Base-by-base conservation (phyloP, 1,140 invertebrate species). In the Drosophila carrolli region DNA sequence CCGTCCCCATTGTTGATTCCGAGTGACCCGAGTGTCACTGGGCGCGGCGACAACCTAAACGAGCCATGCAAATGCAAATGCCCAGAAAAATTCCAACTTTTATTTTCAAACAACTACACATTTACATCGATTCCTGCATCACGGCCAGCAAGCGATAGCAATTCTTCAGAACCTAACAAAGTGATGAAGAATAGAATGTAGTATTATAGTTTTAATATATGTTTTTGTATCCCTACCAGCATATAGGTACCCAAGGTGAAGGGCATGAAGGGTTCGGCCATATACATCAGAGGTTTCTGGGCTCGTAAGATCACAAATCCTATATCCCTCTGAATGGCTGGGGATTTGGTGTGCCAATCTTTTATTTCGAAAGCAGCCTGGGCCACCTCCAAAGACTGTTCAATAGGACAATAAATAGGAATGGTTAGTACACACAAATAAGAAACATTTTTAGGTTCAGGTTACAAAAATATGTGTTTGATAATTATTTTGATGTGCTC, bases 221-320 rank as follows among this genome's bases (percentile, higher is more conserved):
- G 11, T 0, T 40, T 16, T 5, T 14, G 11, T 27, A 14, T 43
- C 29, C 73, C 75, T 66, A 91, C 89, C 1, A 81, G 72, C 29
- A 81, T 82, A n/a, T 89, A 91, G 19, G 89, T 77, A 14, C 58
- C 63, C 43, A 91, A 50, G 5, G 75, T 85, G 8, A 91, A 85
- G 44, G 78, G 75, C 35, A 76, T 37, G 50, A 91, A 77, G 0
- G 88, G 88, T 32, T 65, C 41, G 2, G 83, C 83, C 13, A 53
- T 65, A 53, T 82, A 91, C 35, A 73, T 29, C 8, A 91, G 41
- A 0, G 89, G 88, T n/a, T 67, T 75, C 43, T 91, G 89, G 16
- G 72, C 59, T 5, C 89, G 70, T 37, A 48, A 44, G 2, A 91
- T 91, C 10, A 91, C 62, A 58, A 91, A 91, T 23, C 61, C 44